Evolutionary conservation across 35 echinoderm and acorn worm species (phyloP), one percentile per base, ranked within the genome.

Genomic region (Apostichopus californicus): DNA sequence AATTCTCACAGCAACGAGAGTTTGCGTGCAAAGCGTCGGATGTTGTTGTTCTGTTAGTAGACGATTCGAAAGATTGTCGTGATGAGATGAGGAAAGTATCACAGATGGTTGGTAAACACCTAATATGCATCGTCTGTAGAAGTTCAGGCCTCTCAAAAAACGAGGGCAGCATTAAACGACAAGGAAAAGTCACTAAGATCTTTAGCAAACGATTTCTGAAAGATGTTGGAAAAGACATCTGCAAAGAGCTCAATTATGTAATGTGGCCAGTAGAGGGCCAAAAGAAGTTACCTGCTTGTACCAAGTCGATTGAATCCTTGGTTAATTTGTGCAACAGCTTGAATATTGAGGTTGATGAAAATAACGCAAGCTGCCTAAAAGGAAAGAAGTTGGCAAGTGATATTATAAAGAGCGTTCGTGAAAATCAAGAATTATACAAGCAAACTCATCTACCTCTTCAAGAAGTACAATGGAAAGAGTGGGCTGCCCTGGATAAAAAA

Each of bases 391-490:
- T 77, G 56, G 89, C 89, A 20, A 14, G 26, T 10, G 17, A 57
- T 24, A 34, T 89, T 54, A 9, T n/a, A 4, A 52, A 78, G 53
- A 57, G 26, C n/a, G 73, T 79, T 18, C 53, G 14, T 13, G 15
- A 57, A 60, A 15, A 26, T 10, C 8, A 54, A 9, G 89, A 20
- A 10, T 56, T 14, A 55, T 91, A 91, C 46, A 91, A 91, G 17
- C 5, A 5, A 5, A 91, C 24, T 7, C 12, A 57, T 9, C n/a
- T 91, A 17, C 89, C 89, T 8, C 73, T 91, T 14, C 89, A 91
- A 79, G 89, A 54, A 34, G 73, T 18, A 6, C 21, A 57, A 1
- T 91, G 89, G 89, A 91, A 79, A 60, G 55, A 91, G 77, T 91
- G 89, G 89, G 73, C 89, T 18, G 5, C 18, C 0, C 9, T 91